Evolutionary conservation across 2,888 invertebrate genomes (phyloP), one percentile per base, ranked within the genome.

Genomic region (Scrobipalpa atriplicella): DNA sequence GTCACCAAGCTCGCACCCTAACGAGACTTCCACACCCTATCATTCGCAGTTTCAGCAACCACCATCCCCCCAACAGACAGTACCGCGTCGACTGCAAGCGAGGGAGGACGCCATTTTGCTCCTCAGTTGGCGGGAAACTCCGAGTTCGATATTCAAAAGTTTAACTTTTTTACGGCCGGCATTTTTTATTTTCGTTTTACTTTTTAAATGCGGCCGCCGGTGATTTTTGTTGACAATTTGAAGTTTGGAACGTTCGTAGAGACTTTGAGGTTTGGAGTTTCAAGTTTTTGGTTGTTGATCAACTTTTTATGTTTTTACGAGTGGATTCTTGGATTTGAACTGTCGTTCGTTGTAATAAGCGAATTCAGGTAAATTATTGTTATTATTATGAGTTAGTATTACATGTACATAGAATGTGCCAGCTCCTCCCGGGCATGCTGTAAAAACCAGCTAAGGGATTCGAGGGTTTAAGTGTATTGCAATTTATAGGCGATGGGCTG

Each of bases 11-110:
- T 65, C 74, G 71, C 73, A 72, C 70, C 77, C 76, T 71, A 74
- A 75, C 13, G 75, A 80, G 86, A 85, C 80, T 84, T 75, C 68
- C 81, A 82, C 77, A 77, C 74, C 74, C 78, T 79, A 81, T 87
- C 82, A 84, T 83, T 84, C 80, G 71, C 68, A 69, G 68, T 67
- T 54, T 67, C 51, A 82, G 81, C 78, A 74, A 76, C 78, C 76
- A 66, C 66, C n/a, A n/a, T n/a, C n/a, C 58, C 36, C 36, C 38
- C 58, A 38, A 36, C 38, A 58, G 58, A 69, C 86, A 90, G 90
- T 90, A 74, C 72, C 82, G 80, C 80, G 77, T 73, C 69, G 71
- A 71, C 78, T 62, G 58, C 74, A 67, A 70, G 21, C 67, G 75
- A 69, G 80, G 77, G 75, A 69, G 78, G 81, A 75, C 77, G 86